Evolutionary conservation across 2,797 vertebrate species (phyloP), one percentile per base, ranked within the genome.

Genomic region (Salarias fasciatus): DNA sequence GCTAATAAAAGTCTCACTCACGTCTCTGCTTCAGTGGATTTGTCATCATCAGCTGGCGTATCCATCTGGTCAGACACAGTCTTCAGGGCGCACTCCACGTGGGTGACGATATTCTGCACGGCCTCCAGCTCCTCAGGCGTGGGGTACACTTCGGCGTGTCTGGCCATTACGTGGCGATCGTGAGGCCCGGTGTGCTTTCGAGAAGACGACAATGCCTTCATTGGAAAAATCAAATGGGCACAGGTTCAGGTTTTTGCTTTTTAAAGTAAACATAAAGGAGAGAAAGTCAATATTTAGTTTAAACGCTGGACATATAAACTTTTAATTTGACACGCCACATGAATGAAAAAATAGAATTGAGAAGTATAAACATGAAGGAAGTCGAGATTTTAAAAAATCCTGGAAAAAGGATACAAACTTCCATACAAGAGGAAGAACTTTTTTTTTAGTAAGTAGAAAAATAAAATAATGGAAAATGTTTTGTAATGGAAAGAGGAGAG

Each of bases 131-230:
- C 95, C 70, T 95, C 95, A 59, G 96, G 89, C 0, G 94, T 93
- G 0, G 97, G 97, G 77, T 99, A 99, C 14, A 99, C 94, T 11
- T 94, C 93, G 6, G 94, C 91, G 78, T 99, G 97, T 67, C 97
- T 97, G 65, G 95, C 94, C 94, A 96, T 96, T 56, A 97, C 92
- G 0, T 96, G 95, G 10, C 95, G 97, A 68, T 97, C 96, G 59
- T 95, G 96, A 13, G 96, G 95, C n/a, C 95, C 91, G 61, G 93
- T 88, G 0, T 92, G 94, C 24, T 91, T 90, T 90, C 86, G 88
- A 43, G 45, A 60, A 11, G 68, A 53, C 12, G 79, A 42, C 37
- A 72, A 30, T 14, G 74, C 89, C 88, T 86, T 13, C 0, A 59
- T 18, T 6, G 5, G 29, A 31, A 43, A 52, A 35, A 51, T 12